A percentile compares a stretch with the other conserved stretches of the same genome.
Conservation (phyloP, 2,888 invertebrate genomes). For the Noctua comes region DNA sequence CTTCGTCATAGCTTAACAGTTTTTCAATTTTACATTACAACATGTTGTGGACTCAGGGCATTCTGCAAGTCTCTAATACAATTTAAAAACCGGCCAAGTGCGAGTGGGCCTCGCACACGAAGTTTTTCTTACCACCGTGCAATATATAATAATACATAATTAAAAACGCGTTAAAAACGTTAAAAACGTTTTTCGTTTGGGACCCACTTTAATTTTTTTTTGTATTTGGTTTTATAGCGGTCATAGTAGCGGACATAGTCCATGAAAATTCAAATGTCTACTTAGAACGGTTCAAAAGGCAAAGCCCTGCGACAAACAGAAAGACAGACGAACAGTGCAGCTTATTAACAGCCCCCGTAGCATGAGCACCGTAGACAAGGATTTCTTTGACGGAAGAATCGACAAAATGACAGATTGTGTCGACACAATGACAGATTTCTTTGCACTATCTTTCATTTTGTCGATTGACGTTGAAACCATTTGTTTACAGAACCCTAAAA, state of each 20-base stretch:
- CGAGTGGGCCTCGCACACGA: neutral
- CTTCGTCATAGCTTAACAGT: no score
- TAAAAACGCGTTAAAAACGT: no score
- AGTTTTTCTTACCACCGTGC: neutral
- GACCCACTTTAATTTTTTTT: neutral
- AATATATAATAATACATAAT: neutral
- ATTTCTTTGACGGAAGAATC: no score
- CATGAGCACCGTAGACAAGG: no score
- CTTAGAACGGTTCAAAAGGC: neutral
- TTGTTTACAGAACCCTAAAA: neutral
- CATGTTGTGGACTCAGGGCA: no score
- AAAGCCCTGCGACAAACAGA: neutral
- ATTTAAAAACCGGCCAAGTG: neutral
- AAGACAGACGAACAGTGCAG: neutral
- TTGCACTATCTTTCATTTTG: no score
- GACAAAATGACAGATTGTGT: no score
- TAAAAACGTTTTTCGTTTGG: no score
- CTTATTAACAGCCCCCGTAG: no score
- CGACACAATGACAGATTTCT: no score
- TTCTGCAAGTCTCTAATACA: neutral
- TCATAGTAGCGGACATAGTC: neutral
- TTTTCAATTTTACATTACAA: conserved; percentile 7
- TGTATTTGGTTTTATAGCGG: neutral
- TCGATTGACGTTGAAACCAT: neutral
- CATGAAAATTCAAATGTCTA: neutral